Evolutionary conservation across 1,140 invertebrate genomes (phyloP).

Genomic region (Drosophila rhopaloa): DNA sequence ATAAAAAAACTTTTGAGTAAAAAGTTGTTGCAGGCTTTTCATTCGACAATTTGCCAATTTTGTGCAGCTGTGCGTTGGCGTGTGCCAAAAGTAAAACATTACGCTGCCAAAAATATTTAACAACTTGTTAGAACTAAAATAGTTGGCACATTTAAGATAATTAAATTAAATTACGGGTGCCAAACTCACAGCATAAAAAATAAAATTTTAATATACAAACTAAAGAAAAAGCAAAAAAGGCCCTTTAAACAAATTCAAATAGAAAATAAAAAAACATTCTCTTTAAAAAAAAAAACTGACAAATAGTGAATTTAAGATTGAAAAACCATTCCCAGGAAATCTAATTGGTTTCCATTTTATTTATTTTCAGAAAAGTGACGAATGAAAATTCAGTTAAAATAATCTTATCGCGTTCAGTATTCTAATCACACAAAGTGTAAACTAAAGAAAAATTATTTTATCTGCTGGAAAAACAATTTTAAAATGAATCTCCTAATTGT

Average conservation of each 20-base stretch:
- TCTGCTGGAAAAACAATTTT: not conserved
- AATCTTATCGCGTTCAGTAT: not conserved
- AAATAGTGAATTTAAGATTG: too few relatives aligned
- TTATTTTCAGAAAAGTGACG: slow-evolving; percentile 26
- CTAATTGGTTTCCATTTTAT: not conserved
- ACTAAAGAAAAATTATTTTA: not conserved
- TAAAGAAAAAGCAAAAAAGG: too few relatives aligned
- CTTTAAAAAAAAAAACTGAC: too few relatives aligned
- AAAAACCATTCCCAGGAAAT: not conserved
- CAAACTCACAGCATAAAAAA: too few relatives aligned
- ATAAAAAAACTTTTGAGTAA: slow-evolving; percentile 39
- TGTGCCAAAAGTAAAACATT: slow-evolving; percentile 56
- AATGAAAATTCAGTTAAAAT: not conserved
- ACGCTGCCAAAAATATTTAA: slow-evolving; percentile 43
- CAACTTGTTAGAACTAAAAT: slow-evolving; percentile 42
- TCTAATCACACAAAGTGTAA: not conserved
- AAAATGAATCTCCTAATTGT: slow-evolving; percentile 13
- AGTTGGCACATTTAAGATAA: not conserved
- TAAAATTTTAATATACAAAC: too few relatives aligned
- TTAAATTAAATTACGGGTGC: too few relatives aligned
- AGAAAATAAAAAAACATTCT: too few relatives aligned
- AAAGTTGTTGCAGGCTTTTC: not conserved
- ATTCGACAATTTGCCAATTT: slow-evolving; percentile 40
- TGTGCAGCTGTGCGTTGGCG: slow-evolving; percentile 40
- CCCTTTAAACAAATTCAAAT: too few relatives aligned